phyloP scores from a whole-genome alignment of 2,113 vertebrate genomes.

The Cavia aperea region DNA sequence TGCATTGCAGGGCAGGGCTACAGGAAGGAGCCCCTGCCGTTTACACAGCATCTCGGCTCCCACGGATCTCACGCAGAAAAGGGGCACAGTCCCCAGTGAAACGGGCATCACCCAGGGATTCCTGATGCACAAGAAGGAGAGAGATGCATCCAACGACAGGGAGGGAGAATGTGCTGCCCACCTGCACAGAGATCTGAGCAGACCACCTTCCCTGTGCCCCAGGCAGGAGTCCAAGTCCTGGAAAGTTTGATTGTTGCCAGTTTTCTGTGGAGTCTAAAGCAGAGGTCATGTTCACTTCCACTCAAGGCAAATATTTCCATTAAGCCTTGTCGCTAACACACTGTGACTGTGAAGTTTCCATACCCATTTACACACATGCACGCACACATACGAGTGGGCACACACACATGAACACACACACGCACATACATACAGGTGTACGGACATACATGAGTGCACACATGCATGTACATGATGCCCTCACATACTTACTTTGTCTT shows the following conservation, averaged over 20 bases:
- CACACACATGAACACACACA: not conserved
- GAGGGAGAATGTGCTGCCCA: not conserved
- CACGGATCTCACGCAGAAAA: not conserved
- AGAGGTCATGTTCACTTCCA: not conserved
- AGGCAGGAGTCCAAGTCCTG: not conserved
- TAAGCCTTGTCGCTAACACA: not conserved
- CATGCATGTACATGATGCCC: no score
- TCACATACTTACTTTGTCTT: not conserved
- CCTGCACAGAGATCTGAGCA: not conserved
- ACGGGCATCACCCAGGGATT: not conserved
- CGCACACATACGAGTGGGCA: fast-evolving
- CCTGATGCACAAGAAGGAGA: not conserved
- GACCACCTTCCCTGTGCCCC: fast-evolving
- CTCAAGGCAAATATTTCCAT: not conserved
- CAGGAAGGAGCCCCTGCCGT: not conserved
- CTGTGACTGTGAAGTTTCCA: not conserved
- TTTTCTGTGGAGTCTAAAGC: not conserved
- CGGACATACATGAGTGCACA: not conserved
- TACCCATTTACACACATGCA: fast-evolving
- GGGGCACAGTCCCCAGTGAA: not conserved
- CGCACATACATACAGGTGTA: no score
- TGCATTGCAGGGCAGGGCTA: not conserved
- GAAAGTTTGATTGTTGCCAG: not conserved
- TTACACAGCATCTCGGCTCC: not conserved
- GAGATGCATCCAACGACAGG: not conserved